phyloP scores from a whole-genome alignment of 2,113 vertebrate species.

The Dromiciops gliroides region DNA sequence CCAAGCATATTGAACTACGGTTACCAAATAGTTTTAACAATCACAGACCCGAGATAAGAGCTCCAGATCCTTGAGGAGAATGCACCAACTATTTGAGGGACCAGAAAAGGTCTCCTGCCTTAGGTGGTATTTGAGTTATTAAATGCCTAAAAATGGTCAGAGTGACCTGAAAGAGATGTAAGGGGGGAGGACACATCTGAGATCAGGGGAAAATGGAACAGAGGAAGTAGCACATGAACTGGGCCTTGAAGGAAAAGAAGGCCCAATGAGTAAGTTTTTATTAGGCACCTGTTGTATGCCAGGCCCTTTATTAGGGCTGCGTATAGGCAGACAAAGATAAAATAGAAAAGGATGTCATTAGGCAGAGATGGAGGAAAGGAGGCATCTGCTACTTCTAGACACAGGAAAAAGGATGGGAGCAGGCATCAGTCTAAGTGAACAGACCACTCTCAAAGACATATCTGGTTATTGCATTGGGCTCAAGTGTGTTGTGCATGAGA shows the following conservation, averaged over 20 bases:
- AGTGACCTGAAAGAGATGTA: not conserved
- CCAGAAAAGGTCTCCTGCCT: not conserved
- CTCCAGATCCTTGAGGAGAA: not conserved
- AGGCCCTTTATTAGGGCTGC: not conserved
- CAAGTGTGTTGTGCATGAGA: not conserved
- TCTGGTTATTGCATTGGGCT: not conserved
- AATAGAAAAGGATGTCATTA: not conserved
- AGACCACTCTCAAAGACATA: not conserved
- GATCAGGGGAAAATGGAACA: not conserved
- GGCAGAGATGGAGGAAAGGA: not conserved
- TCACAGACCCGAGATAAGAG: not conserved
- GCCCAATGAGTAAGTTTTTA: not conserved
- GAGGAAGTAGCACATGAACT: not conserved
- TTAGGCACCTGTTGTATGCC: not conserved
- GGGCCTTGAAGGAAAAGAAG: not conserved
- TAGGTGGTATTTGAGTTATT: not conserved
- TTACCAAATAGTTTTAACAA: not conserved
- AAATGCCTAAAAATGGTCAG: not conserved
- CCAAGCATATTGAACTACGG: not conserved
- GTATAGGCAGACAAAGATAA: not conserved
- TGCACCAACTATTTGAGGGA: not conserved
- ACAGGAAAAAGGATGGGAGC: not conserved
- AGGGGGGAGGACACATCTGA: not conserved
- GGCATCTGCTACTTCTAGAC: not conserved
- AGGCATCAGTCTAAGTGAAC: not conserved